A percentile compares a stretch with the other conserved stretches of the same genome.
phyloP scores from a whole-genome alignment of 92 coral and sea anemone genomes.

The Porites rus region DNA sequence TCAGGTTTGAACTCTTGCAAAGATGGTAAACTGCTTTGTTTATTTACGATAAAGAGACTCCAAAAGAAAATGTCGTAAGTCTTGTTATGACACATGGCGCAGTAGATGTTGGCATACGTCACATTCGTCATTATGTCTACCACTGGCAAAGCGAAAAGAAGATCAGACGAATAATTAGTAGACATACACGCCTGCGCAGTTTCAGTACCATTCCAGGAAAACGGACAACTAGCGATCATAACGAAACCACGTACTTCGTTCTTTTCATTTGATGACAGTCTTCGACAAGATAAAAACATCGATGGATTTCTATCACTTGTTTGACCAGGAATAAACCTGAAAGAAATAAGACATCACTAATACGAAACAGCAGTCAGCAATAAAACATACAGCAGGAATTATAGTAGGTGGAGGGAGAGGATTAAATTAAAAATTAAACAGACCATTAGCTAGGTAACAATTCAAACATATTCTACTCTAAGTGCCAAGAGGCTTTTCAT shows the following conservation, averaged over 20 bases:
- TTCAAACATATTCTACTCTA: too few relatives aligned
- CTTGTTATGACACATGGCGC: constrained; percentile 31
- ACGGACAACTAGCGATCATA: constrained; percentile 44
- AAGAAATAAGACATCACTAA: background rate
- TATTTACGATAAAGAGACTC: background rate
- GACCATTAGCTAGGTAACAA: too few relatives aligned
- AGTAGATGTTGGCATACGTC: constrained; percentile 45
- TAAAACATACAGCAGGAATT: too few relatives aligned
- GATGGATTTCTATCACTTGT: too few relatives aligned
- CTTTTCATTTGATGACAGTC: background rate
- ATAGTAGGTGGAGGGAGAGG: too few relatives aligned
- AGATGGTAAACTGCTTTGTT: background rate
- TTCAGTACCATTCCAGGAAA: constrained; percentile 5
- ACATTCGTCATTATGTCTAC: background rate
- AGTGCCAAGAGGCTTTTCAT: too few relatives aligned
- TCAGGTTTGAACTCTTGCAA: background rate
- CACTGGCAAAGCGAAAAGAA: constrained; percentile 3
- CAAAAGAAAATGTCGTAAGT: background rate
- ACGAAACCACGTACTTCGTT: background rate
- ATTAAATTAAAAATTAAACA: too few relatives aligned
- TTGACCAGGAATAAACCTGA: too few relatives aligned
- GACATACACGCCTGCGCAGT: background rate
- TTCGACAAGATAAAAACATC: background rate
- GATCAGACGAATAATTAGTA: background rate
- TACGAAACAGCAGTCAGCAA: too few relatives aligned